phyloP scores from a whole-genome alignment of 2,888 invertebrate genomes.

The Philhelius pedissequus region DNA sequence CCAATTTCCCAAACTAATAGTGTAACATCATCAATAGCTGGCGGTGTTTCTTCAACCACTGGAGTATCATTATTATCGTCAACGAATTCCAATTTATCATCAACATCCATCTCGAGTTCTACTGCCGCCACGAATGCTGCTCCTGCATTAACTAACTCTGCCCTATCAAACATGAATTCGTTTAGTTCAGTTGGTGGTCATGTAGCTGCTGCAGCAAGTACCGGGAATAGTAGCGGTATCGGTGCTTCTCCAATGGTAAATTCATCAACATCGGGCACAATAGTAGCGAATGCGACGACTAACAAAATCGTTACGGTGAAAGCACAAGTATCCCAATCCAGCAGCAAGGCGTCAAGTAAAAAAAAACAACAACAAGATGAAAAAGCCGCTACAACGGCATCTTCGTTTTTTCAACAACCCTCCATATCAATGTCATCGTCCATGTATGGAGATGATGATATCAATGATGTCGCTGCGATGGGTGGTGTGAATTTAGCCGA shows the following conservation, averaged over 20 bases:
- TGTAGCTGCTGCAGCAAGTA: slow-evolving; percentile 27
- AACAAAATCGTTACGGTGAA: slow-evolving; percentile 72
- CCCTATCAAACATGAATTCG: slow-evolving; percentile 28
- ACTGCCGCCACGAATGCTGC: slow-evolving; percentile 74
- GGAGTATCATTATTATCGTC: slow-evolving; percentile 64
- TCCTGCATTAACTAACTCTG: slow-evolving; percentile 62
- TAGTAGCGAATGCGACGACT: slow-evolving; percentile 58
- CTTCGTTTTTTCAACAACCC: slow-evolving; percentile 80
- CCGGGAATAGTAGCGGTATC: slow-evolving; percentile 30
- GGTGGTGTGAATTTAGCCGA: slow-evolving; percentile 98
- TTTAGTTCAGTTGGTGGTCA: slow-evolving; percentile 24
- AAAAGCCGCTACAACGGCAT: slow-evolving; percentile 77
- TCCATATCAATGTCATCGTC: slow-evolving; percentile 79
- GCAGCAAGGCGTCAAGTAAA: slow-evolving; percentile 82
- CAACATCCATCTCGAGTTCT: slow-evolving; percentile 70
- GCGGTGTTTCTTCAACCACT: slow-evolving; percentile 20
- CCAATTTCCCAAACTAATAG: slow-evolving; percentile 61
- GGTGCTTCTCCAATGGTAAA: slow-evolving; percentile 39
- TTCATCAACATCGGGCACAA: slow-evolving; percentile 57
- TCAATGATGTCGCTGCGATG: slow-evolving; percentile 99
- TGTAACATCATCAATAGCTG: slow-evolving; percentile 41
- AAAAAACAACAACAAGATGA: slow-evolving; percentile 88
- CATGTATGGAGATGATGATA: slow-evolving; percentile 92
- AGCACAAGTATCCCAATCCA: slow-evolving; percentile 78
- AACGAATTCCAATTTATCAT: slow-evolving; percentile 63